Evolutionary conservation across 2,888 invertebrate genomes (phyloP).

Genomic region (Dusona sp.): DNA sequence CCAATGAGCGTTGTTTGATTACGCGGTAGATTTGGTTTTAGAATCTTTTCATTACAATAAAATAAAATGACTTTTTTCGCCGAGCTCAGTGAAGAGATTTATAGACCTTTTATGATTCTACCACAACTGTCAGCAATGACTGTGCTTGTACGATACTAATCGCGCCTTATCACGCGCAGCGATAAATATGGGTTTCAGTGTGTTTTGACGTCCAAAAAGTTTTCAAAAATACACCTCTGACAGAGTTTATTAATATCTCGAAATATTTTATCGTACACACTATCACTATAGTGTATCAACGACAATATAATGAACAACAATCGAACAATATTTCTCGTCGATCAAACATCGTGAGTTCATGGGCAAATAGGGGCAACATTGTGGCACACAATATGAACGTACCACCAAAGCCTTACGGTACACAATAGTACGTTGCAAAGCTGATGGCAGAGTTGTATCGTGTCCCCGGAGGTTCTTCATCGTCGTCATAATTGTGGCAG

Average conservation of each 20-base stretch:
- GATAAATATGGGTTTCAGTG: neutral
- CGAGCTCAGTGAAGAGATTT: neutral
- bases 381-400: neutral
- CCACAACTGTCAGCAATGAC: neutral
- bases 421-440: neutral
- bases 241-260: neutral
- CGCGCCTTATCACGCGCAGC: neutral
- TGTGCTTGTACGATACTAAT: neutral
- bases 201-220: neutral
- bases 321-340: neutral
- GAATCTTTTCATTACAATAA: neutral
- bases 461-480: slow-evolving; percentile 38
- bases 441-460: slow-evolving; percentile 13
- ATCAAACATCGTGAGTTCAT: slow-evolving; percentile 7
- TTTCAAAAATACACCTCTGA: neutral
- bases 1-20: neutral
- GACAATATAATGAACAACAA: neutral
- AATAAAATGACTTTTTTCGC: neutral
- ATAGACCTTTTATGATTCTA: slow-evolving; percentile 5
- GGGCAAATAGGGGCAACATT: neutral
- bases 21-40: neutral
- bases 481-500: neutral
- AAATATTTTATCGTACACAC: neutral
- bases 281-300: neutral
- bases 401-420: slow-evolving; percentile 1